Evolutionary conservation across 2,113 vertebrate genomes (phyloP).

Genomic region (Ovibos moschatus): DNA sequence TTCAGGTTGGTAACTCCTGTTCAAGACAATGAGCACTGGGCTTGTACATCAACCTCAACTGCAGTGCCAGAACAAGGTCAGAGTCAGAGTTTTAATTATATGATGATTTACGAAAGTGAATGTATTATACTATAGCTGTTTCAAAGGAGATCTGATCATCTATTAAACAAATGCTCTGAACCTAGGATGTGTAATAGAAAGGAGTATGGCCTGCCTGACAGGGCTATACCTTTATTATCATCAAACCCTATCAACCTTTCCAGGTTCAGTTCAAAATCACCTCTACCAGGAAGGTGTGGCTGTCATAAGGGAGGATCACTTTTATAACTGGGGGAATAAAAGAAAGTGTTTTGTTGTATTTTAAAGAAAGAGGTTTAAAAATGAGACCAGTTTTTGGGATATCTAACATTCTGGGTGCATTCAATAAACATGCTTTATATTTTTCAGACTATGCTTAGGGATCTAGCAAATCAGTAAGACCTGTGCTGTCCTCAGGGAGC

Average conservation of each 20-base stretch:
- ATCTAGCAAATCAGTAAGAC: neutral
- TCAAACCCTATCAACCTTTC: neutral
- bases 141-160: neutral
- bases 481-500: neutral
- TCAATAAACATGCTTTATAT: neutral
- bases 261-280: neutral
- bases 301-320: neutral
- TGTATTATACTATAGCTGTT: neutral
- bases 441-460: neutral
- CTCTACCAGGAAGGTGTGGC: neutral
- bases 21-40: slow-evolving; percentile 52
- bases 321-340: neutral
- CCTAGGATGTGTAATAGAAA: neutral
- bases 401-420: neutral
- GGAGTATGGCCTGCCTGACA: neutral
- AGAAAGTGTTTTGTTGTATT: neutral
- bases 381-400: neutral
- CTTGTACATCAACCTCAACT: neutral
- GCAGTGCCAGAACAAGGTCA: neutral
- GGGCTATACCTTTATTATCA: neutral
- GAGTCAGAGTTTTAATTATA: neutral
- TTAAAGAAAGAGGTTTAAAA: neutral
- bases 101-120: neutral
- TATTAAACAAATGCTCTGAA: neutral
- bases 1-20: slow-evolving; percentile 35